Percentiles rank a stretch among this genome's conserved stretches.
Conservation (phyloP, 2,113 vertebrate species). For the Hylia prasina region DNA sequence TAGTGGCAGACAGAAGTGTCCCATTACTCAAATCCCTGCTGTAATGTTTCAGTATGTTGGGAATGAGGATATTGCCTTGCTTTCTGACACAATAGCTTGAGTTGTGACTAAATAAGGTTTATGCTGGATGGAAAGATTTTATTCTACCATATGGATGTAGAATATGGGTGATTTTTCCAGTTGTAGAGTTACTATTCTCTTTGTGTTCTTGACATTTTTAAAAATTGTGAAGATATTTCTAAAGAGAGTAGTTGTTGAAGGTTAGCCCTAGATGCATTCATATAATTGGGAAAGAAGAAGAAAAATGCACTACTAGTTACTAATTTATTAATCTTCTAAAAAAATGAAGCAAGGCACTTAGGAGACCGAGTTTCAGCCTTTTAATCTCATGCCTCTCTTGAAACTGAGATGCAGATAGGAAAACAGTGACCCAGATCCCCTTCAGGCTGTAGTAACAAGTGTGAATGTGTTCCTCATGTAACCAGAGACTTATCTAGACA, state of each 20-base stretch:
- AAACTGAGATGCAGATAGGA: background rate
- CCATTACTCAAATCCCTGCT: background rate
- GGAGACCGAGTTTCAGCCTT: background rate
- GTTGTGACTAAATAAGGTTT: background rate
- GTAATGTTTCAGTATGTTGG: background rate
- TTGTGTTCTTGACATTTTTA: background rate
- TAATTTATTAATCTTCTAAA: background rate
- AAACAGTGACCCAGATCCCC: background rate
- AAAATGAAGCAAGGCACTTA: background rate
- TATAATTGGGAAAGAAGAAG: background rate
- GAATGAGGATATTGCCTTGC: background rate
- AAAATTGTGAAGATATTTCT: background rate
- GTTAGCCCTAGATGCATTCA: background rate
- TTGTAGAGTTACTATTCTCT: background rate
- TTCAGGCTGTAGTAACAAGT: background rate
- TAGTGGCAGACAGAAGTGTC: background rate
- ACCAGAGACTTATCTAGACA: background rate
- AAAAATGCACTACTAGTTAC: background rate
- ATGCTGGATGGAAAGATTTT: background rate
- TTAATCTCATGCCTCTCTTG: background rate
- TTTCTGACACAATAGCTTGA: background rate
- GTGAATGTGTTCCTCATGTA: background rate
- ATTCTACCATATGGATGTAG: background rate
- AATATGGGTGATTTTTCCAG: background rate
- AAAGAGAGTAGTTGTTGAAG: background rate